Percentiles rank a stretch among this genome's conserved stretches.
Conservation (phyloP, 2,797 vertebrate species). For the Dermochelys coriacea region DNA sequence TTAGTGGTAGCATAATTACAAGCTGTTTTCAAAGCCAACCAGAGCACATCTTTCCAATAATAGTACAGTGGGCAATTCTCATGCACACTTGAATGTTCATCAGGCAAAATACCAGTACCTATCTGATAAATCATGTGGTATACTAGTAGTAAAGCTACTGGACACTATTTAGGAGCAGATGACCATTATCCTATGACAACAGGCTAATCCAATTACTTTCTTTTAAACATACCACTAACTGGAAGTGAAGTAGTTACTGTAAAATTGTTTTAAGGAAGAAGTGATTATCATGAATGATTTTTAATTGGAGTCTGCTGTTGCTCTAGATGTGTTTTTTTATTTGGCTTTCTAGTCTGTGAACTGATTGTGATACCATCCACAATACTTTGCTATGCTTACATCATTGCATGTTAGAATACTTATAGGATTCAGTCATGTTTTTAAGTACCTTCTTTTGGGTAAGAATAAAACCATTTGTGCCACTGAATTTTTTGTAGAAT, state of each 20-base stretch:
- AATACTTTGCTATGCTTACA: background rate
- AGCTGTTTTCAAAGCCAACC: background rate
- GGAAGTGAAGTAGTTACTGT: slow-evolving; percentile 30
- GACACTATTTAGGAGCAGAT: background rate
- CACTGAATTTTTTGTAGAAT: background rate
- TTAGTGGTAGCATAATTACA: background rate
- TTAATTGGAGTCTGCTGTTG: background rate
- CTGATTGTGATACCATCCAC: background rate
- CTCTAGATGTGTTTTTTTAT: background rate
- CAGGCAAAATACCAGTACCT: slow-evolving; percentile 11
- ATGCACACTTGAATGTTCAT: slow-evolving; percentile 39
- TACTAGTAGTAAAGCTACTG: slow-evolving; percentile 38
- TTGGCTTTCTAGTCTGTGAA: background rate
- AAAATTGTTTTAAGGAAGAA: slow-evolving; percentile 49
- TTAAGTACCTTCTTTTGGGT: background rate
- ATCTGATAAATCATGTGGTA: slow-evolving; percentile 32
- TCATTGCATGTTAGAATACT: background rate
- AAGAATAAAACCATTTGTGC: background rate
- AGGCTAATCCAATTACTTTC: slow-evolving; percentile 29
- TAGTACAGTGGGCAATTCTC: background rate
- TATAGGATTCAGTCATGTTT: accelerated
- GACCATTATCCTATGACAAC: slow-evolving; percentile 25
- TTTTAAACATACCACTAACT: slow-evolving; percentile 8
- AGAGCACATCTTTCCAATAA: slow-evolving; percentile 33
- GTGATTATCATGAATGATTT: background rate